Base-by-base conservation (phyloP, 2,113 vertebrate species). In the Morphnarchus princeps region DNA sequence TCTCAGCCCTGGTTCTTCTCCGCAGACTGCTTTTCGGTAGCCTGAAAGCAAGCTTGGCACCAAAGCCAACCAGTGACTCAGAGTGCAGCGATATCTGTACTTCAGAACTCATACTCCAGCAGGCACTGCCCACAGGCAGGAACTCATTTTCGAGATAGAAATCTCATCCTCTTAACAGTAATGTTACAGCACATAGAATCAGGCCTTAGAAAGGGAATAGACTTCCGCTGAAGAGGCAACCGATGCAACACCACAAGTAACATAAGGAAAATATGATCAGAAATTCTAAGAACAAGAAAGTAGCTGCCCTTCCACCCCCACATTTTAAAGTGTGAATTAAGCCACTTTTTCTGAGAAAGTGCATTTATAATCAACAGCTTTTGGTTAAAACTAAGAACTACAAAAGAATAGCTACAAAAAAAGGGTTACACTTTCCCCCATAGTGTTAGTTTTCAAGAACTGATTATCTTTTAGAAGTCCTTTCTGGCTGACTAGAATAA, bases 81-180 rank as follows among this genome's bases (percentile, higher is more conserved):
- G 10, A 2, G 43, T 0, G 7, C 81, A n/a, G 65, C 1, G 1
- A 1, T 18, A 10, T 1, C 54, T 24, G 42, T 4, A 14, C 52
- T 6, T 43, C 29, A 7, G 36, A 29, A 6, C 58, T 57, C 10
- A 0, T 3, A 1, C 61, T 29, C 24, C 74, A 34, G 85, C 78
- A 20, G 42, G 43, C 63, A 0, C 2, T 40, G 13, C 34, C 54
- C 78, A 5, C 0, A 4, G 50, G 59, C 50, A 66, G 40, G 54
- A 73, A n/a, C 52, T 49, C 38, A 6, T 9, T 25, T 19, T 18
- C 38, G 0, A 16, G 66, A 55, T 0, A 3, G 43, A n/a, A 67
- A 80, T 29, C 69, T 45, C 65, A 43, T 21, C 70, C 70, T 62
- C 47, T 31, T 18, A 26, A 3, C 21, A 11, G 4, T 1, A 24